Conservation (phyloP, 2,113 vertebrate species). For the Gallinago jamesoni region DNA sequence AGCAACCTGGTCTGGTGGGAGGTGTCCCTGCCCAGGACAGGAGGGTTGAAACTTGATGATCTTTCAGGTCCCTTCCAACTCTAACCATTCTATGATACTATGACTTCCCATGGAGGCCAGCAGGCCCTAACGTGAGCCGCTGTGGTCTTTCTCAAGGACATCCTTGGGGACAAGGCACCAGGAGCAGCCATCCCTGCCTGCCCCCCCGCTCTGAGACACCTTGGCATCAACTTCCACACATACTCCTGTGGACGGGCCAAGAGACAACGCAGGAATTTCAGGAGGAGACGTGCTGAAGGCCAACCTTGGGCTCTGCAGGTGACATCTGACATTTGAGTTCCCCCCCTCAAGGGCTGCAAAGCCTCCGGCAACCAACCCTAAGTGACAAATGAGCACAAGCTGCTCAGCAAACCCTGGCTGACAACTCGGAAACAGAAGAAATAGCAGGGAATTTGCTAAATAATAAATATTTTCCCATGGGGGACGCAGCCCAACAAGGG, state of each 20-base stretch:
- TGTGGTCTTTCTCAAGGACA: neutral
- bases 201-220: neutral
- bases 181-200: neutral
- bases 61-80: too few relatives aligned
- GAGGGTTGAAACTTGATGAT: too few relatives aligned
- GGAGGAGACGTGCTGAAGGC: neutral
- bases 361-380: neutral
- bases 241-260: neutral
- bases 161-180: neutral
- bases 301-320: neutral
- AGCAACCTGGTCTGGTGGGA: too few relatives aligned
- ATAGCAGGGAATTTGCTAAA: neutral
- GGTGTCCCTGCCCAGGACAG: too few relatives aligned
- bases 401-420: neutral
- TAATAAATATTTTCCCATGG: neutral
- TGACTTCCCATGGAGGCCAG: neutral
- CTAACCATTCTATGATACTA: too few relatives aligned
- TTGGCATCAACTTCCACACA: fast-evolving
- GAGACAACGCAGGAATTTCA: neutral
- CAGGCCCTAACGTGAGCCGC: fast-evolving
- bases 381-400: fast-evolving
- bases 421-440: fast-evolving
- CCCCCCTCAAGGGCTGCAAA: neutral
- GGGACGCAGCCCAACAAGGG: neutral
- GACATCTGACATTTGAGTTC: too few relatives aligned